Percentiles rank a stretch among this genome's conserved stretches.
Evolutionary conservation across 2,797 vertebrate genomes (phyloP).

Genomic region (Novumbra hubbsi): DNA sequence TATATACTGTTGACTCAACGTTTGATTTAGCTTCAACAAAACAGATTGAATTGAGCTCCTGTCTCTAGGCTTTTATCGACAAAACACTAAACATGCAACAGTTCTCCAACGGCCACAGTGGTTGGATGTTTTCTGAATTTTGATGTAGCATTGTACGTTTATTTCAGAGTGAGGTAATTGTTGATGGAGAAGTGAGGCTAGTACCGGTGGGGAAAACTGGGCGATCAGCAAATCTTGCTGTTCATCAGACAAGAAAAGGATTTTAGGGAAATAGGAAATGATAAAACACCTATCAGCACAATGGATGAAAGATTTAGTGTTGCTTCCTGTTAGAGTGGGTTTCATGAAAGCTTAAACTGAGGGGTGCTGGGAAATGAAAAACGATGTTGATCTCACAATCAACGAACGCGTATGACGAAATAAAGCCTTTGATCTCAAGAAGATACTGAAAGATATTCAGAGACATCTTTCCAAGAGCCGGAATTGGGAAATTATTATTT

Average conservation of each 20-base stretch:
- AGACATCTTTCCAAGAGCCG: too few relatives aligned
- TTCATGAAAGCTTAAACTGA: neutral
- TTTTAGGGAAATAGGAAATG: conserved; percentile 25
- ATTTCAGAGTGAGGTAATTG: neutral
- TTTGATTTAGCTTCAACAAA: too few relatives aligned
- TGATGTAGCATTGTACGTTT: neutral
- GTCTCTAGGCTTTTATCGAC: conserved; percentile 7
- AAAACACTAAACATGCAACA: neutral
- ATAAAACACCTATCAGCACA: neutral
- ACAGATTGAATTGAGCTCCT: neutral
- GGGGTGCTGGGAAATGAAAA: neutral
- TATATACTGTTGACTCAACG: too few relatives aligned
- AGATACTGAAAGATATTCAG: neutral
- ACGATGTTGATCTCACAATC: neutral
- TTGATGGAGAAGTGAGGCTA: neutral
- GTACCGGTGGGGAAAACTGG: conserved; percentile 5
- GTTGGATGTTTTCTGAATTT: neutral
- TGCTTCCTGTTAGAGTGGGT: neutral
- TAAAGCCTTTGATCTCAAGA: neutral
- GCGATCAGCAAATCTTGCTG: conserved; percentile 20
- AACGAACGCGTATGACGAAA: neutral
- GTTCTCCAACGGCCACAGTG: conserved; percentile 18
- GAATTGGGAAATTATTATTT: neutral
- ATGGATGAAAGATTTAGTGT: neutral
- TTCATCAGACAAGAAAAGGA: conserved; percentile 17